Evolutionary conservation across 2,888 invertebrate genomes (phyloP).

Genomic region (Cosmorhoe ocellata): DNA sequence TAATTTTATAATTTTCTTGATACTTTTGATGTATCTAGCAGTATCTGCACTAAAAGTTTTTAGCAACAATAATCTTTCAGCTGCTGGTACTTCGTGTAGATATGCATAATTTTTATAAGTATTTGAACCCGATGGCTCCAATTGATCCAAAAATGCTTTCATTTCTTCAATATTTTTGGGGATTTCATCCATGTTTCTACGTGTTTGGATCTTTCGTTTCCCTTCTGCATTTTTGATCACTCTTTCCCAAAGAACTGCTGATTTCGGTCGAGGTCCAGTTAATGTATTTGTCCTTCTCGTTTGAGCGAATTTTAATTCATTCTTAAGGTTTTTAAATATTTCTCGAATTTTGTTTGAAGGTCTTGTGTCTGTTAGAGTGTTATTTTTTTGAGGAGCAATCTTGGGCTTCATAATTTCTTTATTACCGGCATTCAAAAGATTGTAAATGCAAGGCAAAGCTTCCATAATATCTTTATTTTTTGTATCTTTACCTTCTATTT

Average conservation of each 20-base stretch:
- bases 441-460: conserved; percentile 66
- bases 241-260: conserved; percentile 65
- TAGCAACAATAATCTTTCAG: conserved; percentile 53
- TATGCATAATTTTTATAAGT: conserved; percentile 55
- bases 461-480: conserved; percentile 48
- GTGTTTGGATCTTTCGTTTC: conserved; percentile 37
- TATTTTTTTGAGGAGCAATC: conserved; percentile 17
- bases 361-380: conserved; percentile 11
- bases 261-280: conserved; percentile 48
- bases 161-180: conserved; percentile 52
- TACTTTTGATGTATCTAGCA: conserved; percentile 42
- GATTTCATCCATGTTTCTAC: conserved; percentile 41
- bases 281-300: conserved; percentile 45
- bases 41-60: conserved; percentile 56
- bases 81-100: conserved; percentile 44
- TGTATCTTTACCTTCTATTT: conserved; percentile 43
- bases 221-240: conserved; percentile 54
- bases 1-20: conserved; percentile 48
- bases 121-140: conserved; percentile 46
- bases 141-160: conserved; percentile 46
- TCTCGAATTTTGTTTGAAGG: conserved; percentile 45
- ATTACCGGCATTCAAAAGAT: conserved; percentile 42
- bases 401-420: neutral
- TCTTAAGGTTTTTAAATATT: conserved; percentile 54
- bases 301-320: conserved; percentile 42